Evolutionary conservation across 1,140 invertebrate species (phyloP).

Genomic region (Hycleus cichorii): DNA sequence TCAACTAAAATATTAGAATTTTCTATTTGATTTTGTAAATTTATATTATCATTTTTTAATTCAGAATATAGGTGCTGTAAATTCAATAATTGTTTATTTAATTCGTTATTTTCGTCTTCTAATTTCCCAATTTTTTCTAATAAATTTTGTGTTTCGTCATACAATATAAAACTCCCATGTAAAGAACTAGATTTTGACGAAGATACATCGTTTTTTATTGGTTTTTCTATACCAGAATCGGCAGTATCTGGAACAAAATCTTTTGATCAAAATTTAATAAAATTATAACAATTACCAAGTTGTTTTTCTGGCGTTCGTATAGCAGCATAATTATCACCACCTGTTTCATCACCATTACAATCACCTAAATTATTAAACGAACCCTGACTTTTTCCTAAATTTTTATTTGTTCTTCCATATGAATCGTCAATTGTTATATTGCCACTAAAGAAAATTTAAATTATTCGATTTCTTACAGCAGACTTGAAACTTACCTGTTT

Average conservation of each 20-base stretch:
- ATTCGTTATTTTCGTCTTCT: slow-evolving; percentile 41
- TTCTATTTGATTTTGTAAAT: slow-evolving; percentile 37
- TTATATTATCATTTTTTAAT: slow-evolving; percentile 31
- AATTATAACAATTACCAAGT: too few species aligned
- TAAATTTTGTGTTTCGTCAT: slow-evolving; percentile 31
- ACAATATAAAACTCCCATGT: slow-evolving; percentile 24
- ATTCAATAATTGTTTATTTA: slow-evolving; percentile 43
- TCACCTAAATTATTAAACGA: too few species aligned
- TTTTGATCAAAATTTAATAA: background rate
- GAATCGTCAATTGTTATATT: too few species aligned
- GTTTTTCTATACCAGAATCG: background rate
- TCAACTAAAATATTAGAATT: slow-evolving; percentile 51
- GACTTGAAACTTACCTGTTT: background rate
- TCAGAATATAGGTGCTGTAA: slow-evolving; percentile 36
- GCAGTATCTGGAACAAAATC: background rate
- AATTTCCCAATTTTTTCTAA: slow-evolving; percentile 36
- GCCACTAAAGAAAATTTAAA: too few species aligned
- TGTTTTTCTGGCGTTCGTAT: too few species aligned
- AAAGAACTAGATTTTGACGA: slow-evolving; percentile 4
- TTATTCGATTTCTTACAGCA: too few species aligned
- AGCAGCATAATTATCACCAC: too few species aligned
- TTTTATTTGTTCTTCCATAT: too few species aligned
- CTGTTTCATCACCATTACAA: too few species aligned
- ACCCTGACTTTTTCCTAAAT: too few species aligned
- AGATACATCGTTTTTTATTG: background rate